Evolutionary conservation across 2,797 vertebrate species (phyloP).

Genomic region (Staurois parvus): DNA sequence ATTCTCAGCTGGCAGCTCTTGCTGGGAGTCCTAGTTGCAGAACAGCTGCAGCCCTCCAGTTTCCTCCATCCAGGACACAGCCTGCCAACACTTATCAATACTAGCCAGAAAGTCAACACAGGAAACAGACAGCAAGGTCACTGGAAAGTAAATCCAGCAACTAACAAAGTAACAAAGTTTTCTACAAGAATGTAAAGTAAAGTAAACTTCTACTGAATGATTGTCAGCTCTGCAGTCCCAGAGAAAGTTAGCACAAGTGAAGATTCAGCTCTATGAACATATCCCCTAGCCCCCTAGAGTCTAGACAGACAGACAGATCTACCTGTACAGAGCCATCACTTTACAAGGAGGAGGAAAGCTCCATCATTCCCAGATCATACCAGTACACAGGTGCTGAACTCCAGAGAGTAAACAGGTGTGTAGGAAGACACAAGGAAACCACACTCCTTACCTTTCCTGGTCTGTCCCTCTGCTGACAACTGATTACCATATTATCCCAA

Average conservation of each 20-base stretch:
- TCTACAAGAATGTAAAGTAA: background rate
- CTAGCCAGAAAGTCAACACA: background rate
- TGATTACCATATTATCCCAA: slow-evolving; percentile 42
- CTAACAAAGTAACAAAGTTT: too few species aligned
- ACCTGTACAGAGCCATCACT: background rate
- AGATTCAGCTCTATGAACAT: too few species aligned
- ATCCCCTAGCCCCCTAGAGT: too few species aligned
- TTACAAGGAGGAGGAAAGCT: background rate
- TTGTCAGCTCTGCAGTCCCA: too few species aligned
- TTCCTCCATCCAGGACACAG: background rate
- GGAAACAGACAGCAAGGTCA: slow-evolving; percentile 46
- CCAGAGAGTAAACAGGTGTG: background rate
- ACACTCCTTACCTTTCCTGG: slow-evolving; percentile 37
- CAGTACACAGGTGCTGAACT: background rate
- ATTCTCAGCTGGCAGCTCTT: background rate
- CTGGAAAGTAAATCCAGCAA: background rate
- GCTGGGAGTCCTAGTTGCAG: too few species aligned
- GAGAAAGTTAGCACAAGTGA: too few species aligned
- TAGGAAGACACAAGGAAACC: background rate
- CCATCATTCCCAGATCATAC: background rate
- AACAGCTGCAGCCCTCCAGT: too few species aligned
- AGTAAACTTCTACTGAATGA: too few species aligned
- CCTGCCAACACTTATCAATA: slow-evolving; percentile 7
- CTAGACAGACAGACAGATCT: too few species aligned
- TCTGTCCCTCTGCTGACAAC: slow-evolving; percentile 32